Base-by-base conservation (phyloP, 2,113 vertebrate genomes). In the Ascaphus truei region DNA sequence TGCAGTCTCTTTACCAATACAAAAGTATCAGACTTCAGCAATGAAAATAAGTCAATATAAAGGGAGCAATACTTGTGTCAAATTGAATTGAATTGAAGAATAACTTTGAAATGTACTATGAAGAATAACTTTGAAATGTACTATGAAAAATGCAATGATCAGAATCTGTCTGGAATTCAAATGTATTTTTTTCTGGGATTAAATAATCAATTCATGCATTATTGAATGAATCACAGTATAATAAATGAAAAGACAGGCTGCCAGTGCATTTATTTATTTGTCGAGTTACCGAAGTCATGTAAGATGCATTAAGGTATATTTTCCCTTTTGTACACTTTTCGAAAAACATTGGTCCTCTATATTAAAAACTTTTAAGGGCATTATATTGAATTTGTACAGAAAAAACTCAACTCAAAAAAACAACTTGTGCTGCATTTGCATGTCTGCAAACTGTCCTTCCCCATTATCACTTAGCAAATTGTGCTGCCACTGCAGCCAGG, bases 61-160 rank as follows among this genome's bases (percentile, higher is more conserved):
- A 30, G 56, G 26, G 51, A 43, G 36, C 51, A 56, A 67, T 67
- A 56, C 63, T 26, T 67, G 63, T 67, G 63, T 67, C 63, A 64
- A 64, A 64, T 64, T 52, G 63, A 67, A 67, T 56, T 56, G 63
- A 67, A 56, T n/a, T 67, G 63, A 67, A 67, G 63, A 67, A 67
- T 67, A 67, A 67, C 63, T 67, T 56, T 23, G 63, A 56, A 36
- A 66, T 31, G 63, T 43, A 31, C 25, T 29, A 56, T 67, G 63
- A 67, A 67, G 63, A 67, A 67, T 67, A 67, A 67, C 63, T 67
- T 56, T 23, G 63, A 56, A 36, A 66, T 31, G 63, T 43, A 31
- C 25, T 29, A 56, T 56, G 63, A 67, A 67, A 56, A 56, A 56
- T 67, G 51, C 63, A 67, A 37, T 15, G 51, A 55, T 67, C 63